Conservation (phyloP, 2,888 invertebrate genomes). For the Campoplex nolae region DNA sequence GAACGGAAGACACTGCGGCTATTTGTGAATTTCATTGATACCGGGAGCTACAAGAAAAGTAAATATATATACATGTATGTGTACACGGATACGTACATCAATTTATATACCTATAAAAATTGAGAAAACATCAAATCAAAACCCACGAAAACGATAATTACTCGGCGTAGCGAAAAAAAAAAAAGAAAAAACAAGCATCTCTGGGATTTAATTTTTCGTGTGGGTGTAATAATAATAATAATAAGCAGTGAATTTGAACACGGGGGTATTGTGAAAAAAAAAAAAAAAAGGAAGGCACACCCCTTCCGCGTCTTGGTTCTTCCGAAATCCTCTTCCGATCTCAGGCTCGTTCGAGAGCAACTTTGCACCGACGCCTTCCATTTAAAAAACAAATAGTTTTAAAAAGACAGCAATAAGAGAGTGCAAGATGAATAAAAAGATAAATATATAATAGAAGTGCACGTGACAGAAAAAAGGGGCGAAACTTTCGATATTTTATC, state of each 20-base stretch:
- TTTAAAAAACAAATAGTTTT: conserved; percentile 21
- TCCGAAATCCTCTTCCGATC: conserved; percentile 52
- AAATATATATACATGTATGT: not conserved
- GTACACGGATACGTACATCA: not conserved
- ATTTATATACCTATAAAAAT: not conserved
- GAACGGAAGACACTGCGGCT: conserved; percentile 30
- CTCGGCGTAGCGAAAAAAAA: not conserved
- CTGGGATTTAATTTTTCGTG: not conserved
- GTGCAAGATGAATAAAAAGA: conserved; percentile 11
- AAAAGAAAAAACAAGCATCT: not conserved
- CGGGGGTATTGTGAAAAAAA: not conserved
- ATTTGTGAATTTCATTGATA: conserved; percentile 57
- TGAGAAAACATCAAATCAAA: not conserved
- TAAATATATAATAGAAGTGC: not conserved
- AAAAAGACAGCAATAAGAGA: not conserved
- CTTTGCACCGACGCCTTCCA: conserved; percentile 49
- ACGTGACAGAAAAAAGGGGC: not conserved
- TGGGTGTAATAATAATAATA: not conserved
- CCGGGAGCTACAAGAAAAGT: not conserved
- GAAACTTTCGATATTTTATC: not conserved
- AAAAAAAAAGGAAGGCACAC: conserved; percentile 42
- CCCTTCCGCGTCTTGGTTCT: conserved; percentile 47
- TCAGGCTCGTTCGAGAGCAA: conserved; percentile 6
- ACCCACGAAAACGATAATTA: not conserved
- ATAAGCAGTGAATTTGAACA: not conserved